Conservation (phyloP, 2,113 vertebrate species). For the Rhinolophus ferrumequinum region DNA sequence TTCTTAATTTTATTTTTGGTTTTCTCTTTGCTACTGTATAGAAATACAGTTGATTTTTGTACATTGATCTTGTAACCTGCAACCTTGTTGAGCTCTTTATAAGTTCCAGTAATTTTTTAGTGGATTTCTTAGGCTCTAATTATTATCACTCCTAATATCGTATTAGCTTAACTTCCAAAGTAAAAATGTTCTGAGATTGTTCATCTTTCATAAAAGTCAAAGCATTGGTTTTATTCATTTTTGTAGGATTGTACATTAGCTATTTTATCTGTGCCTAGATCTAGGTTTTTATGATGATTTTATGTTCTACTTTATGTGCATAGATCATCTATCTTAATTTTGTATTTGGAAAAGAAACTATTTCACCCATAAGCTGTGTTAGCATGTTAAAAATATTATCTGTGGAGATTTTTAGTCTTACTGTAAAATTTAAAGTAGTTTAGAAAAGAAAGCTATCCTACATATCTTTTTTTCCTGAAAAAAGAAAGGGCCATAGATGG, state of each 20-base stretch:
- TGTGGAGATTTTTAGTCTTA: background rate
- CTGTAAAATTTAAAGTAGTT: background rate
- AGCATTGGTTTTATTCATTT: background rate
- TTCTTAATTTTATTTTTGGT: background rate
- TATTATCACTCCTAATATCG: background rate
- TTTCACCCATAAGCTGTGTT: background rate
- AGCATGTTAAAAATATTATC: background rate
- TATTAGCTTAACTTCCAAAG: constrained; percentile 3
- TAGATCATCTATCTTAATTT: constrained; percentile 5
- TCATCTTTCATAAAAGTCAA: background rate
- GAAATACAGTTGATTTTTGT: background rate
- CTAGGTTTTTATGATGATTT: constrained; percentile 21
- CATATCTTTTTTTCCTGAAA: background rate
- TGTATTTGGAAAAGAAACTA: constrained; percentile 25
- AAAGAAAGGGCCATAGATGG: background rate
- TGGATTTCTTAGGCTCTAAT: background rate
- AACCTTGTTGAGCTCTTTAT: background rate
- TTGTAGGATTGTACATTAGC: background rate
- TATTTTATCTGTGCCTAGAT: background rate
- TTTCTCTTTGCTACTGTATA: background rate
- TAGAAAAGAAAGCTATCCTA: background rate
- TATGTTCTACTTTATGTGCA: background rate
- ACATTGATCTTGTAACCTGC: background rate
- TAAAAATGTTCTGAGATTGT: background rate
- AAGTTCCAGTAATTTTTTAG: background rate